Conservation (phyloP, 92 coral and sea anemone species). For the Phenganax marumi region DNA sequence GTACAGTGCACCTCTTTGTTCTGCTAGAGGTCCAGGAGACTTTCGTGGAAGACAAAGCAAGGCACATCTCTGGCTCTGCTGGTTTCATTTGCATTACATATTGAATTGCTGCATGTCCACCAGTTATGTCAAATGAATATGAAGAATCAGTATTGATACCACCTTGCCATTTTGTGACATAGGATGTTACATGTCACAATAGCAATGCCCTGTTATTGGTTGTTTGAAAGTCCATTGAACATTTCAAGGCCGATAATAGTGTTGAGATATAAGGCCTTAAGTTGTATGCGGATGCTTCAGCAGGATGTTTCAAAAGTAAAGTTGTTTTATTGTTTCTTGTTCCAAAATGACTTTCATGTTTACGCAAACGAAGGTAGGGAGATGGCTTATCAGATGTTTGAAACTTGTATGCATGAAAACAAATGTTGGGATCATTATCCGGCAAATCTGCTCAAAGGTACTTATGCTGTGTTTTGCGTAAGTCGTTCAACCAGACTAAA, state of each 20-base stretch:
- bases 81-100: constrained; percentile 16
- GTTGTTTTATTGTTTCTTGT: constrained; percentile 1
- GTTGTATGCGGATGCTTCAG: constrained; percentile 32
- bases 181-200: constrained; percentile 27
- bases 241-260: constrained; percentile 33
- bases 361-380: not conserved
- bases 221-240: constrained; percentile 53
- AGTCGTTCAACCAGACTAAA: constrained; percentile 1
- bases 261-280: constrained; percentile 51
- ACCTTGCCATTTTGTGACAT: constrained; percentile 47
- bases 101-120: constrained; percentile 22
- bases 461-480: not conserved
- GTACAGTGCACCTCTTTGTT: not conserved
- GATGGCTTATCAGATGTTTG: not conserved
- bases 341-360: not conserved
- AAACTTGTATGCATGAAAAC: not conserved
- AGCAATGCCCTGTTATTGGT: constrained; percentile 47
- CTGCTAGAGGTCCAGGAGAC: constrained; percentile 24
- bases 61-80: constrained; percentile 35
- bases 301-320: constrained; percentile 7
- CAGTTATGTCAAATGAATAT: constrained; percentile 19
- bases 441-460: not conserved
- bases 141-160: constrained; percentile 5
- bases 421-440: not conserved
- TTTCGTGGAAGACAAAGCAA: constrained; percentile 6